Evolutionary conservation across 2,797 vertebrate species (phyloP), one percentile per base, ranked within the genome.

Genomic region (Thripadectes ignobilis): DNA sequence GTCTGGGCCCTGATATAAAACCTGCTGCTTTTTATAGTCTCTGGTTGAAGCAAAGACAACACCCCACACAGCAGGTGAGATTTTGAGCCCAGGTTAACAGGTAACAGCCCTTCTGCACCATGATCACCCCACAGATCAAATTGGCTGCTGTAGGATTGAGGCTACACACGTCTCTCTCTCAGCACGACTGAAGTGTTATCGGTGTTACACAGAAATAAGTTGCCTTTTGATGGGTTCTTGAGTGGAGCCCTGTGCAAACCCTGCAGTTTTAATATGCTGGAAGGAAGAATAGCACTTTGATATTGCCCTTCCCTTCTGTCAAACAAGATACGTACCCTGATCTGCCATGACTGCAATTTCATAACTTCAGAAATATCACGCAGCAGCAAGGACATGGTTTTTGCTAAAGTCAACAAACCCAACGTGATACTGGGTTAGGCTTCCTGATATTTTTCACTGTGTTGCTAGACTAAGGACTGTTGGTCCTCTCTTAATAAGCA

Each of bases 221-320:
- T 45, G 14, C 61, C 75, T 93, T 95, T 90, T 85, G 86, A 92
- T 41, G 65, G 78, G 45, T 88, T 80, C 92, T 91, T 1, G 2
- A 93, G 84, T 48, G 54, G 57, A 91, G 57, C 61, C 61, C 58
- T 39, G 75, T 12, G 2, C 46, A 87, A 92, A 93, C 46, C 89
- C 57, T 14, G 14, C 7, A 17, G 61, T 82, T 95, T 82, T 62
- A 63, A 67, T 71, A 77, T 92, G 52, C 78, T 91, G 65, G 81
- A 83, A 92, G 91, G 92, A 85, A 85, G 81, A 89, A 66, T 23
- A 67, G n/a, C 61, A 57, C 61, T 92, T 93, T 93, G 91, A 93
- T 91, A 85, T 66, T 75, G 81, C 87, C 68, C 57, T 78, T 82
- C 41, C 32, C 61, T 91, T 72, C 81, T 87, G 81, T 78, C 92